A percentile compares a stretch with the other conserved stretches of the same genome.
phyloP scores from a whole-genome alignment of 2,113 vertebrate species.

The Ictalurus furcatus region DNA sequence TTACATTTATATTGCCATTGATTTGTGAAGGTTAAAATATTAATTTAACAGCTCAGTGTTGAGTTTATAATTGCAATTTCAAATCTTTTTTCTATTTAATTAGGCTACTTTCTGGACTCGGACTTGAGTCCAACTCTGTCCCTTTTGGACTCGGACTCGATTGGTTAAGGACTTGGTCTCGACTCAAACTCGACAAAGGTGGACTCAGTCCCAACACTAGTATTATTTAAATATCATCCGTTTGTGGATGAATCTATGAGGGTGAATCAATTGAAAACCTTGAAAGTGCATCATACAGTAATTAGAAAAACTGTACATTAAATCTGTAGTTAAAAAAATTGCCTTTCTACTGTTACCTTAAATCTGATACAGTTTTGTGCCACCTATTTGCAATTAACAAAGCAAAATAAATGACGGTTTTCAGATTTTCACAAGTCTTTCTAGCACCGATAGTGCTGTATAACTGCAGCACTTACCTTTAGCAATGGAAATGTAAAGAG shows the following conservation, averaged over 20 bases:
- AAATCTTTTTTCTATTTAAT: no score
- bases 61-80: no score
- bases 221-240: neutral
- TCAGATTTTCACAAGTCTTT: neutral
- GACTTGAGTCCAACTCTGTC: no score
- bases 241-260: neutral
- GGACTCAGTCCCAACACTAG: no score
- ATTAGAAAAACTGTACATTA: neutral
- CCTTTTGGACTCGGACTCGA: no score
- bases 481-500: conserved; percentile 4
- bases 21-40: no score
- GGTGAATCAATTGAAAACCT: neutral
- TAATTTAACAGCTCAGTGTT: no score
- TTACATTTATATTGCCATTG: no score
- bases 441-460: neutral
- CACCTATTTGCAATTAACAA: neutral
- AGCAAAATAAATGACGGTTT: neutral
- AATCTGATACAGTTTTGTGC: neutral
- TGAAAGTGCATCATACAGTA: neutral
- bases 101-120: no score
- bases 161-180: no score
- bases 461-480: conserved; percentile 39
- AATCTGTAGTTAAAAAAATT: neutral
- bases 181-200: no score
- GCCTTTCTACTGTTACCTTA: neutral